Conservation (phyloP, 1,140 invertebrate species). For the Lucilia cuprina region DNA sequence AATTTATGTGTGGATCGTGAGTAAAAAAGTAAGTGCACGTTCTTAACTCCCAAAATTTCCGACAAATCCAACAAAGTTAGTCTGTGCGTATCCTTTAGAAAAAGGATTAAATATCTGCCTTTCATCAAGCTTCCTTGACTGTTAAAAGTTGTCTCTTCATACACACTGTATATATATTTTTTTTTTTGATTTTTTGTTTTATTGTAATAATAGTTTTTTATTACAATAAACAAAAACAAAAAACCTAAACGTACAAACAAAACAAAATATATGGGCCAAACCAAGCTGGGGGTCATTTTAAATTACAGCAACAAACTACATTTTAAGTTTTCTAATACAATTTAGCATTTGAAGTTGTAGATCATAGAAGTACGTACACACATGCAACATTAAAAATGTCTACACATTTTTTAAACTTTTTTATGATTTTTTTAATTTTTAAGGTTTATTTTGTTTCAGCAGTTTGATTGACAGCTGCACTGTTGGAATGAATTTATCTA, state of each 20-base stretch:
- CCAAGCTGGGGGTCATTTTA: conserved; percentile 32
- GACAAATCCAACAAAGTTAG: no score
- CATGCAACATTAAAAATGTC: not conserved
- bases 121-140: not conserved
- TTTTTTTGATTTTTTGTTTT: not conserved
- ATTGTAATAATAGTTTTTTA: not conserved
- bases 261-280: conserved; percentile 23
- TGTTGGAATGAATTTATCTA: conserved; percentile 25
- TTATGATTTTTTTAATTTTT: conserved; percentile 9
- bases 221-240: conserved; percentile 20
- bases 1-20: no score
- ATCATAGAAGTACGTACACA: no score
- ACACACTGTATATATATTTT: not conserved
- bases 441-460: conserved; percentile 30
- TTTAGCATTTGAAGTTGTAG: no score
- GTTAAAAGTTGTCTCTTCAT: not conserved
- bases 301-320: not conserved
- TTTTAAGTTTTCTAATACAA: no score
- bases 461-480: conserved; percentile 30
- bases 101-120: not conserved
- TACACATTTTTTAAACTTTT: not conserved
- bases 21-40: no score
- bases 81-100: no score
- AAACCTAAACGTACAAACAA: not conserved
- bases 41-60: no score